These are phyloP conservation scores for Muraenolepis orangiensis DNA, from an alignment of 2,797 vertebrate species.

Conservation along the genomic window DNA sequence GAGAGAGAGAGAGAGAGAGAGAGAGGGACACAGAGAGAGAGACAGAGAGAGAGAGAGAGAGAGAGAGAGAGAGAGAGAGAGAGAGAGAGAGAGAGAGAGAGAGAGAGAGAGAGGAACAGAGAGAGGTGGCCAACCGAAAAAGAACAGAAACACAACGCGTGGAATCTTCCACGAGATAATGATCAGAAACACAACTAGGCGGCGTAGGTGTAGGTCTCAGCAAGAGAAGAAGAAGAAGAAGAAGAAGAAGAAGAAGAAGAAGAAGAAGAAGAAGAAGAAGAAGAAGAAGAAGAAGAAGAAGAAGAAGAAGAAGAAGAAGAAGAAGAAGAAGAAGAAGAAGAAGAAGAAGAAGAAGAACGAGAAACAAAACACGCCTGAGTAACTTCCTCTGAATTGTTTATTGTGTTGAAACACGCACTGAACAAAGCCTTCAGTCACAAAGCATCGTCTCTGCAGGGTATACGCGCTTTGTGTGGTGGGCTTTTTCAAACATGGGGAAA, in stretches of 20 bases:
- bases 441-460: conserved; percentile 49
- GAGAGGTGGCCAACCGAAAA: too few species aligned
- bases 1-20: conserved; percentile 1
- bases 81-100: conserved; percentile 1
- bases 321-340: background rate
- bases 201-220: background rate
- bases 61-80: background rate
- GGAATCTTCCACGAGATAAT: background rate
- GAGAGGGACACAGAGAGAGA: background rate
- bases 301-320: background rate
- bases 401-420: conserved; percentile 17
- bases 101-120: background rate
- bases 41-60: conserved; percentile 10
- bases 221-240: too few species aligned
- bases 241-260: too few species aligned
- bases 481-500: conserved; percentile 47
- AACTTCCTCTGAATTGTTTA: background rate
- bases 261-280: too few species aligned
- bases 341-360: too few species aligned
- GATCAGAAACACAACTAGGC: background rate
- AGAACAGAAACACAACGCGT: background rate
- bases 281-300: background rate
- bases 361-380: background rate
- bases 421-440: conserved; percentile 42
- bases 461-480: conserved; percentile 38